Conservation (phyloP, 1,140 invertebrate genomes). For the Temnothorax nylanderi region DNA sequence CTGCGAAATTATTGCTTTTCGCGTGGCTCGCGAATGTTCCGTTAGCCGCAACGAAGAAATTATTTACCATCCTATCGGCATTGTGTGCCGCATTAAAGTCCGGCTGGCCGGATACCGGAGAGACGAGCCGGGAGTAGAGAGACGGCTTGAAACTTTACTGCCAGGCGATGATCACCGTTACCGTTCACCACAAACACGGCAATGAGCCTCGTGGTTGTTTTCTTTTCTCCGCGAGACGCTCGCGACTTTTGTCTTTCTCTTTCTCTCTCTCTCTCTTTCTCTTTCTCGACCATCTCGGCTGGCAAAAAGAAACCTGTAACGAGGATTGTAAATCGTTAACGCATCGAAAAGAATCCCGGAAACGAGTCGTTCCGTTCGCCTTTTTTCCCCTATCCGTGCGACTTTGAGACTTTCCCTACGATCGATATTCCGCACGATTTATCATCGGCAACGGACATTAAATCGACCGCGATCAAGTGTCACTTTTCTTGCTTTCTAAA, state of each 20-base stretch:
- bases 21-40: conserved; percentile 31
- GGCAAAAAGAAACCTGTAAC: conserved; percentile 58
- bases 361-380: conserved; percentile 53
- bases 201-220: conserved; percentile 53
- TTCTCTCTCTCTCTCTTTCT: not conserved
- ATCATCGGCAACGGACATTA: conserved; percentile 43
- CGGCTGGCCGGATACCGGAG: conserved; percentile 19
- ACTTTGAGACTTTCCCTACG: conserved; percentile 36
- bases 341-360: conserved; percentile 65
- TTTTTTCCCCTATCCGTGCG: conserved; percentile 18
- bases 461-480: conserved; percentile 26
- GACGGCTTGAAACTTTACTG: conserved; percentile 59
- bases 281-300: not conserved
- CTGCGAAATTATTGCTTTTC: conserved; percentile 51
- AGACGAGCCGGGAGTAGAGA: conserved; percentile 6
- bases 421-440: conserved; percentile 66
- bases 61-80: conserved; percentile 62
- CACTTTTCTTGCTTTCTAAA: conserved; percentile 57
- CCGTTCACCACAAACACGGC: conserved; percentile 71
- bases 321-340: conserved; percentile 67
- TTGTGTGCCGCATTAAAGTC: conserved; percentile 51
- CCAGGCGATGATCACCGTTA: conserved; percentile 69
- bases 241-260: not conserved
- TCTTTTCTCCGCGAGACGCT: conserved; percentile 10
- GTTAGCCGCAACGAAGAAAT: conserved; percentile 58